These are phyloP conservation scores for Belgica antarctica DNA, from an alignment of 2,888 invertebrate species.

Conservation along the genomic window DNA sequence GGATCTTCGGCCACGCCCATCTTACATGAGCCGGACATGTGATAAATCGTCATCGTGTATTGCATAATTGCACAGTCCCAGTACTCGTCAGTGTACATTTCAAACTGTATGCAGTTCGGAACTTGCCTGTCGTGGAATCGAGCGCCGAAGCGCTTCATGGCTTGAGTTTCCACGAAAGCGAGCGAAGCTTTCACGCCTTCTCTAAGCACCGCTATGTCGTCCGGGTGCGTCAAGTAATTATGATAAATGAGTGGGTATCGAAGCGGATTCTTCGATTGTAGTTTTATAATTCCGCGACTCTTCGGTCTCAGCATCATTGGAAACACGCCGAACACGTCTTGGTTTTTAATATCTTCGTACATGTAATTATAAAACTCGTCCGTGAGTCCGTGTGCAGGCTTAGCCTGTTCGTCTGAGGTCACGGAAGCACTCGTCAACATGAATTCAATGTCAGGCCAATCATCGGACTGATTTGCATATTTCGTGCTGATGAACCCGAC, in stretches of 20 bases:
- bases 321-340: conserved; percentile 77
- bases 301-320: conserved; percentile 89
- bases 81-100: conserved; percentile 76
- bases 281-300: conserved; percentile 75
- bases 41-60: conserved; percentile 85
- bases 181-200: conserved; percentile 85
- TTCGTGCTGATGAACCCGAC: conserved; percentile 86
- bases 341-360: conserved; percentile 67
- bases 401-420: conserved; percentile 74
- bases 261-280: conserved; percentile 67
- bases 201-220: conserved; percentile 77
- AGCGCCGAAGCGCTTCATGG: conserved; percentile 76
- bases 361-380: conserved; percentile 79
- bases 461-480: conserved; percentile 80
- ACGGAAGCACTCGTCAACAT: conserved; percentile 83
- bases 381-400: conserved; percentile 75
- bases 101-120: conserved; percentile 80
- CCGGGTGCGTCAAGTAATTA: conserved; percentile 85
- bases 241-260: conserved; percentile 86
- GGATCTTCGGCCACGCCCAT: conserved; percentile 78
- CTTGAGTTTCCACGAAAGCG: conserved; percentile 74
- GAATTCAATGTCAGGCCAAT: conserved; percentile 90
- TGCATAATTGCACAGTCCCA: conserved; percentile 82
- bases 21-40: conserved; percentile 78
- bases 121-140: conserved; percentile 70